Base-by-base conservation (phyloP, 2,113 vertebrate species). In the Vimba vimba region DNA sequence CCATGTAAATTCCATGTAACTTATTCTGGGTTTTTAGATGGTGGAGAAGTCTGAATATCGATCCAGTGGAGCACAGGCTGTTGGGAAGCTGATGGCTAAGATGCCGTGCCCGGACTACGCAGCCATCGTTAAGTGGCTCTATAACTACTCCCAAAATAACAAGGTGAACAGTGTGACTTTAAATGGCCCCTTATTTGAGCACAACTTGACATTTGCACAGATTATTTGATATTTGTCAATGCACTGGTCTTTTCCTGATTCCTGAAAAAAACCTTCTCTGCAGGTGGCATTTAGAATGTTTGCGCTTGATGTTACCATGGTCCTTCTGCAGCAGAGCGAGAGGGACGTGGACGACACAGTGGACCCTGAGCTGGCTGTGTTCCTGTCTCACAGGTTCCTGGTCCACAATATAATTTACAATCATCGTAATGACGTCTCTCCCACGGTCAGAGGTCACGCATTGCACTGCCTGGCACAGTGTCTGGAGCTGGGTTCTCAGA, bases 11-110 rank as follows among this genome's bases (percentile, higher is more conserved):
- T 55, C 25, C 60, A 13, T 25, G 60, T 11, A 25, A 25, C 50
- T 52, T 0, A 45, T 11, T 17, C 1, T 77, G 45, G 2, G 30
- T 83, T 6, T 94, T 93, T n/a, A 99, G 98, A 97, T 98, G 88
- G 94, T 96, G 36, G 98, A 99, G 88, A 98, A 97, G 88, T 92
- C 94, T 2, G 98, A 99, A 30, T 97, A 95, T 85, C 95, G 97
- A 23, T 94, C 87, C 0, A 91, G 93, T 0, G 96, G 97, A 6
- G 96, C 97, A 0, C 96, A 97, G 88, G 93, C 96, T 52, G 88
- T 98, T 60, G 95, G 95, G 1, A 93, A 92, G 87, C 89, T 99
- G 83, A 93, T 96, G 52, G 89, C 87, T 36, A 94, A 94, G 87
- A 94, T 98, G 90, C 93, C 93, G 0, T 92, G 80, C 83, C 2